Evolutionary conservation across 2,113 vertebrate genomes (phyloP).

Genomic region (Fukomys damarensis): DNA sequence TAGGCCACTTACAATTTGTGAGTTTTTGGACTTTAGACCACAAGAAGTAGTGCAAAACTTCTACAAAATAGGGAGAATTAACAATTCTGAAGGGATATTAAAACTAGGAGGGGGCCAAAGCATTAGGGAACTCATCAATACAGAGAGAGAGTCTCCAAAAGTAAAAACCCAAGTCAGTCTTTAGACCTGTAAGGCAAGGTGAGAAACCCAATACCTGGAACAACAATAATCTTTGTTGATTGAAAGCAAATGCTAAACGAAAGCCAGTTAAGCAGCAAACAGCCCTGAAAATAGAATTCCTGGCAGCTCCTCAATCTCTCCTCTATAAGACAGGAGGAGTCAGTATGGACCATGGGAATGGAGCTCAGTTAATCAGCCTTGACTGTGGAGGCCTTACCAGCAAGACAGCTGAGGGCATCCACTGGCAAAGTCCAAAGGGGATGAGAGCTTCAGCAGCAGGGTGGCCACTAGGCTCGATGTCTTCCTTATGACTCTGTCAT

Average conservation of each 20-base stretch:
- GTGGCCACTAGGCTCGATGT: neutral
- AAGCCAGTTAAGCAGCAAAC: neutral
- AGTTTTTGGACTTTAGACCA: rapidly evolving
- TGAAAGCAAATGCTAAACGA: neutral
- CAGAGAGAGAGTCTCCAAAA: neutral
- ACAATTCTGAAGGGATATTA: neutral
- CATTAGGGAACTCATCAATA: neutral
- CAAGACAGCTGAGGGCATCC: neutral
- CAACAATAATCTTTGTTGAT: neutral
- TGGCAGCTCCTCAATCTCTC: neutral
- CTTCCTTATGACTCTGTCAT: neutral
- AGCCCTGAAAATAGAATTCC: neutral
- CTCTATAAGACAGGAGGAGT: neutral
- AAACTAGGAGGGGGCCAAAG: neutral
- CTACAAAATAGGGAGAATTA: neutral
- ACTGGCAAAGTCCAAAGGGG: neutral
- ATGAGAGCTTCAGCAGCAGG: neutral
- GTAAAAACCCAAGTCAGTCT: neutral
- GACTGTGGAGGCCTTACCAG: rapidly evolving
- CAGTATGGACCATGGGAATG: rapidly evolving
- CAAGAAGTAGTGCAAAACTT: neutral
- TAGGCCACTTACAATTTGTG: neutral
- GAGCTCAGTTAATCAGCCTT: too few relatives aligned
- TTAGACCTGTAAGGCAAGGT: neutral
- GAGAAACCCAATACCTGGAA: neutral